Base-by-base conservation (phyloP, 2,888 invertebrate species). In the Rhagonycha lutea region DNA sequence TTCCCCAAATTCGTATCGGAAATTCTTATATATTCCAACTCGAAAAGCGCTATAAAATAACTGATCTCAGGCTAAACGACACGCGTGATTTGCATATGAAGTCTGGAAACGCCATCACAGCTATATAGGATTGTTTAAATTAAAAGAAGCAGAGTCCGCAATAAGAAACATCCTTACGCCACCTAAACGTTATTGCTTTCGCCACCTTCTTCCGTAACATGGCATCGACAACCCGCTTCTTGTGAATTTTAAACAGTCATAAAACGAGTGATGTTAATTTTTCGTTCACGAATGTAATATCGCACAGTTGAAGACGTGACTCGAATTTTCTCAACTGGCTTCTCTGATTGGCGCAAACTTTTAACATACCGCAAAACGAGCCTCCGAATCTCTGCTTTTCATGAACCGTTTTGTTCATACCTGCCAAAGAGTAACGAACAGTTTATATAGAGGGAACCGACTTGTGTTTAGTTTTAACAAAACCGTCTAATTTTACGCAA, bases 261-360 rank as follows among this genome's bases (percentile, higher is more conserved):
- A 88, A 88, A 88, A 86, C 86, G 86, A 84, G 83, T 85, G 87
- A 87, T 87, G 88, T 88, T 88, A 88, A 88, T 87, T 88, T 87
- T 88, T 88, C 86, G 81, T 83, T 83, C 83, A 83, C 86, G 85
- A 85, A 85, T 86, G 87, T 87, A 87, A 87, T 86, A 87, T 87
- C 85, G 85, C 83, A 83, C 82, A 82, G 83, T 80, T 81, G 78
- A 72, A 75, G 77, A 80, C 80, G 80, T 83, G 83, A 82, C 80
- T 81, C 78, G 83, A 83, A 83, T 76, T 75, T 77, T 75, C 65
- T 70, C 63, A 62, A 73, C 68, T 70, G 73, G 70, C 78, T 70
- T 68, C 71, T 75, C 78, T 75, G 78, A 78, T 78, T 78, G 78
- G 78, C 63, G 78, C 73, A 70, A 78, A 78, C 75, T 77, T 77